phyloP scores from a whole-genome alignment of 2,797 vertebrate genomes.

The Avahi laniger region DNA sequence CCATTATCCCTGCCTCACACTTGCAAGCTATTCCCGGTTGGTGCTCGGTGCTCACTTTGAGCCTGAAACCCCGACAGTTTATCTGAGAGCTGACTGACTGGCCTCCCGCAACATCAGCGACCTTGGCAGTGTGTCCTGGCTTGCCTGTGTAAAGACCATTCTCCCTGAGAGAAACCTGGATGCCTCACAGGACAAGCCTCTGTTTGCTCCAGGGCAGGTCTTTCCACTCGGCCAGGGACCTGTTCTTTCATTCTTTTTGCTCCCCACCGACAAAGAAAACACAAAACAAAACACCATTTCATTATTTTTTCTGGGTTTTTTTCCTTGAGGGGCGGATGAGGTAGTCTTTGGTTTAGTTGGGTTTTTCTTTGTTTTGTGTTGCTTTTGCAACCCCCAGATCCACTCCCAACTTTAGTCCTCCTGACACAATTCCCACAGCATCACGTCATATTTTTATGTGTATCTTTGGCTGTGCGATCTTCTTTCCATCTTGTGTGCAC shows the following conservation, averaged over 20 bases:
- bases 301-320: neutral
- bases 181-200: neutral
- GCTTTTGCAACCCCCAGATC: neutral
- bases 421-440: neutral
- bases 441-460: neutral
- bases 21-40: neutral
- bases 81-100: neutral
- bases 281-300: neutral
- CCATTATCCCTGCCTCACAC: neutral
- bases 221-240: neutral
- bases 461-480: neutral
- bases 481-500: neutral
- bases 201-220: neutral
- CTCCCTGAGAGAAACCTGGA: neutral
- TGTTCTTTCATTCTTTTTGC: neutral
- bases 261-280: neutral
- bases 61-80: neutral
- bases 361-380: neutral
- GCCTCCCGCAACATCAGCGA: neutral
- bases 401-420: neutral
- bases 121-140: fast-evolving
- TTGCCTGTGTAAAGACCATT: neutral
- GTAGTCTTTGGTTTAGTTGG: neutral
- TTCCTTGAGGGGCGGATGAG: fast-evolving
- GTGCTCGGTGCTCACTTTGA: neutral